These are phyloP conservation scores for Drosophila truncata DNA, from an alignment of 1,140 invertebrate genomes.

Conservation along the genomic window DNA sequence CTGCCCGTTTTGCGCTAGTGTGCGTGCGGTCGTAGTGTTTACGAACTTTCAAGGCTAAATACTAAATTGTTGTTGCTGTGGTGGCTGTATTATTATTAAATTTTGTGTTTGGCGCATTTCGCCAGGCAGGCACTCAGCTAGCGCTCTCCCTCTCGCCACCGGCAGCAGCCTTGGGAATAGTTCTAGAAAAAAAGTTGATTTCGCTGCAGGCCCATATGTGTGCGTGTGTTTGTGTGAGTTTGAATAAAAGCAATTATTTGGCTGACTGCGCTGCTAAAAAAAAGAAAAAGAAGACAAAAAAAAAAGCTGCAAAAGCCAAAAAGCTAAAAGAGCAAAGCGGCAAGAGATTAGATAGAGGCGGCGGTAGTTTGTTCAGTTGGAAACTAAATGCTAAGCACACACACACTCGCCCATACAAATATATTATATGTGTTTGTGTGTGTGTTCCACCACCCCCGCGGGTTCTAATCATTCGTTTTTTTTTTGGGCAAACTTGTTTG, in stretches of 20 bases:
- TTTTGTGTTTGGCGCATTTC: conserved; percentile 75
- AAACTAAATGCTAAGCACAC: conserved; percentile 45
- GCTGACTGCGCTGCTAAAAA: conserved; percentile 64
- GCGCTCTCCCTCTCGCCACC: not conserved
- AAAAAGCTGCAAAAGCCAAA: conserved; percentile 19
- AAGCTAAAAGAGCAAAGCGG: conserved; percentile 42
- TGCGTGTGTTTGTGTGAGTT: conserved; percentile 21
- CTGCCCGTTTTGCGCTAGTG: conserved; percentile 5
- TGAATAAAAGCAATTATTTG: conserved; percentile 77
- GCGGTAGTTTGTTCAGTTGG: conserved; percentile 75
- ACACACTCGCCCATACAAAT: not conserved
- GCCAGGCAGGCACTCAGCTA: conserved; percentile 23
- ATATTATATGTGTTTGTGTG: not conserved
- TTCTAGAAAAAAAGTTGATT: conserved; percentile 71
- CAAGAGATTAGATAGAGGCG: conserved; percentile 73
- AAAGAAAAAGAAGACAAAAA: conserved; percentile 20
- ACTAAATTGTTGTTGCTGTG: conserved; percentile 68
- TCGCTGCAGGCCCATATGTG: conserved; percentile 46
- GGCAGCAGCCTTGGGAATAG: conserved; percentile 65
- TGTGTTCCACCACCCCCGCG: conserved; percentile 17
- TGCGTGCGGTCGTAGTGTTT: conserved; percentile 67
- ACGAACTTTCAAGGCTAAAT: conserved; percentile 83
- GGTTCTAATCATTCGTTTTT: conserved; percentile 15
- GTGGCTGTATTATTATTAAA: conserved; percentile 75
- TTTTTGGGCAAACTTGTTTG: conserved; percentile 39